These are phyloP conservation scores for Protobothrops mucrosquamatus DNA, from an alignment of 2,113 vertebrate species.

Conservation along the genomic window DNA sequence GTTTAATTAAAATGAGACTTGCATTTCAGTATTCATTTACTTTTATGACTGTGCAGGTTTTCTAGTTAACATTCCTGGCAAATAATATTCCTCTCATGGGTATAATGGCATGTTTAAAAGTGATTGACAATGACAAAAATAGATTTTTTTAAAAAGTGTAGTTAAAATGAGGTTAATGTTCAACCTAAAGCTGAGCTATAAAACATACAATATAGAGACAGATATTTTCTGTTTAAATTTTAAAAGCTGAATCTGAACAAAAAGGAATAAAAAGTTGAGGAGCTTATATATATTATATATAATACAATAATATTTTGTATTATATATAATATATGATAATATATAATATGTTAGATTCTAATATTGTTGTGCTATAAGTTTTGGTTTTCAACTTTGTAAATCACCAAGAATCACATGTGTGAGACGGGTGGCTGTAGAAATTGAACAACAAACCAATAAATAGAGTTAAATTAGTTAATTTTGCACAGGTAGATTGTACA, in stretches of 20 bases:
- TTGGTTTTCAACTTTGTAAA: background rate
- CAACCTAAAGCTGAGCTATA: slow-evolving; percentile 46
- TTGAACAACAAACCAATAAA: background rate
- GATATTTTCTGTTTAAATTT: slow-evolving; percentile 22
- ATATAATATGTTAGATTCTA: background rate
- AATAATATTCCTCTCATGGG: slow-evolving; percentile 54
- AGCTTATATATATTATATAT: background rate
- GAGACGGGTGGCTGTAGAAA: background rate
- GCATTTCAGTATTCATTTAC: slow-evolving; percentile 39
- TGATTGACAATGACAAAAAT: slow-evolving; percentile 45
- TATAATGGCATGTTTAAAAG: slow-evolving; percentile 32
- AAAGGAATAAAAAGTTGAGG: background rate
- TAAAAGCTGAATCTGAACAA: slow-evolving; percentile 20
- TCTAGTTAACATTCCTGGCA: slow-evolving; percentile 41
- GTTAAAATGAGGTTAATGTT: slow-evolving; percentile 63
- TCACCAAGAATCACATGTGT: background rate
- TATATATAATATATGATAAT: background rate
- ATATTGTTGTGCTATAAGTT: background rate
- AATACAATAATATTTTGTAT: background rate
- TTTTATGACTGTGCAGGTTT: slow-evolving; percentile 54
- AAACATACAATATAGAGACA: slow-evolving; percentile 22
- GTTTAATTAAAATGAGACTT: slow-evolving; percentile 37
- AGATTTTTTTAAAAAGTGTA: slow-evolving; percentile 39
- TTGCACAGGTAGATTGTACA: background rate
- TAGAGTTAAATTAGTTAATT: background rate